Evolutionary conservation across 2,113 vertebrate species (phyloP), one percentile per base, ranked within the genome.

Genomic region (Peromyscus maniculatus): DNA sequence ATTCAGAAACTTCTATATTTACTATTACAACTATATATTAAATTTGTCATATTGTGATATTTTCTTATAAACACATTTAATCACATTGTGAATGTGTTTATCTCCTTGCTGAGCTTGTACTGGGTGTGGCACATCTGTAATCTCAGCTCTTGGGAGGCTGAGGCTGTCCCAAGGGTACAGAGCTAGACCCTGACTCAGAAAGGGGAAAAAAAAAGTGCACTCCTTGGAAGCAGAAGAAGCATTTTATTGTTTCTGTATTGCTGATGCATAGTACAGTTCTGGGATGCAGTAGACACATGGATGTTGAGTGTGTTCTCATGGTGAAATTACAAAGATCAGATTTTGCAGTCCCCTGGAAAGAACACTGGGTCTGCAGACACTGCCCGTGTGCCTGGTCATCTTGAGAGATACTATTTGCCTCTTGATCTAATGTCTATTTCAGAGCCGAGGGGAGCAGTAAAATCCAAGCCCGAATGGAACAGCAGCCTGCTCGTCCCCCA

Each of bases 371-470:
- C 77, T 95, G 24, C 22, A n/a, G 59, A 91, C n/a, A 43, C 67
- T 39, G 57, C 46, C 66, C 4, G 31, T 28, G 55, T 43, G 4
- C 52, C 91, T 36, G 11, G 80, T 82, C 55, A 74, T 62, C 31
- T 24, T 33, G 36, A 91, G 74, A 15, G n/a, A 52, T n/a, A 55
- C 26, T 69, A 28, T 79, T 55, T 89, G 69, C 15, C 8, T 64
- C 0, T 0, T 95, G 78, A 55, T 89, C 92, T 82, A 89, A 49
- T 96, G 52, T 90, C 59, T 89, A 49, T 98, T 99, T 96, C 97
- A 99, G 99, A 99, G 99, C 99, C 62, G 99, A 99, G 97, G 99
- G 99, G 96, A 99, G 99, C 98, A 99, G 99, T 98, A 99, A 99
- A 98, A 99, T 99, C 97, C 99, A 99, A 93, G 99, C 99, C 62